Percentiles rank a stretch among this genome's conserved stretches.
Evolutionary conservation across 2,888 invertebrate species (phyloP).

Genomic region (Philhelius pedissequus): DNA sequence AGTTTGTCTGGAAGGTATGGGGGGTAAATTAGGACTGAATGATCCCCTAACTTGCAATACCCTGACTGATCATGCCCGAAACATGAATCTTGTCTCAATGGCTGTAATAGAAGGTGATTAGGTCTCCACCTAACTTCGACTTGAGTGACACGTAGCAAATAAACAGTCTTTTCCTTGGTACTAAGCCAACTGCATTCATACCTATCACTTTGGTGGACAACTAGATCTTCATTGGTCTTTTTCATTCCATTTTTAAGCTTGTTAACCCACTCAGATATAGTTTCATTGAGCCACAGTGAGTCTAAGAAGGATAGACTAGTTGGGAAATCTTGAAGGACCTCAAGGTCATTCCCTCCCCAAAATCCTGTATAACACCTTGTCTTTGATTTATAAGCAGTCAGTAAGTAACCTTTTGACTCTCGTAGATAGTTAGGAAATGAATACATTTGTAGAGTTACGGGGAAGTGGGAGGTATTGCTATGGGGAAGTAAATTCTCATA

Average conservation of each 20-base stretch:
- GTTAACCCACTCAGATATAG: neutral
- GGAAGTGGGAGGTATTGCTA: no score
- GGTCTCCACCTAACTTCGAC: neutral
- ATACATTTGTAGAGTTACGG: no score
- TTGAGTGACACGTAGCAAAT: neutral
- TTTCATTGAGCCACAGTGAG: neutral
- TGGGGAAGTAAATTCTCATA: no score
- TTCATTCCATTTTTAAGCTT: neutral
- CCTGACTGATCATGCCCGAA: neutral
- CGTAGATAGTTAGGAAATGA: no score
- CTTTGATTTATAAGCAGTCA: no score
- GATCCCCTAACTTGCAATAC: neutral
- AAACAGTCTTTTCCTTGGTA: neutral
- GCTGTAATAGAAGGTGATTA: neutral
- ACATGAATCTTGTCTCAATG: neutral
- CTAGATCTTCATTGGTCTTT: neutral
- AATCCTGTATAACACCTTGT: no score
- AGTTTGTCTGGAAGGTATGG: neutral
- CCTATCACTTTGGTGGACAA: neutral
- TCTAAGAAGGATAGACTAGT: neutral
- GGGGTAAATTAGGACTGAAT: neutral
- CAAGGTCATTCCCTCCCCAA: neutral
- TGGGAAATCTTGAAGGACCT: neutral
- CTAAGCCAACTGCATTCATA: neutral
- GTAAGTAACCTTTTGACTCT: no score